phyloP scores from a whole-genome alignment of 1,140 invertebrate genomes.

The Drosophila pallidifrons region DNA sequence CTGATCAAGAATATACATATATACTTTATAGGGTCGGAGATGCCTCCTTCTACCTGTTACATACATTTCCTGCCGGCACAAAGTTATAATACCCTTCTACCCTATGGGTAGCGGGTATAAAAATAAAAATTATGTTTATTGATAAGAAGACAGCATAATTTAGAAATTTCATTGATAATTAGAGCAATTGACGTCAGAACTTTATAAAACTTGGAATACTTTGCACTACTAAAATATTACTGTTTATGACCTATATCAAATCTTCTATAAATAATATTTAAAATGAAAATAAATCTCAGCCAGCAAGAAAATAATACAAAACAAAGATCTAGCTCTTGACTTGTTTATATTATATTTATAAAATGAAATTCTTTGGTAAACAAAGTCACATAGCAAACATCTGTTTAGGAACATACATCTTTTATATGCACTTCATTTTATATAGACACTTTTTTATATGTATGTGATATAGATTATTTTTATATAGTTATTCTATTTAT shows the following conservation, averaged over 20 bases:
- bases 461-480: not conserved
- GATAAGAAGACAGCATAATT: conserved; percentile 15
- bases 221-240: not conserved
- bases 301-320: not conserved
- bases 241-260: conserved; percentile 2
- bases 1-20: no score
- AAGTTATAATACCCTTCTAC: no score
- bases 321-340: not conserved
- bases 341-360: conserved; percentile 10
- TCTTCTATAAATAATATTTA: not conserved
- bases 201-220: not conserved
- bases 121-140: not conserved
- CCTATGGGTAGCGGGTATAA: no score
- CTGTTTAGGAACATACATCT: not conserved
- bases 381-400: not conserved
- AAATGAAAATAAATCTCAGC: not conserved
- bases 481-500: conserved; percentile 4
- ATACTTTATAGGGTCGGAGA: no score
- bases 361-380: conserved; percentile 3
- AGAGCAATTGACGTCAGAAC: conserved; percentile 9
- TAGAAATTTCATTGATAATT: conserved; percentile 11
- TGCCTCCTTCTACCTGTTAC: no score
- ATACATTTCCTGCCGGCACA: no score
- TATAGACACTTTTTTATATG: not conserved
- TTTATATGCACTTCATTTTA: not conserved